A percentile compares a stretch with the other conserved stretches of the same genome.
Evolutionary conservation across 2,113 vertebrate genomes (phyloP).

Genomic region (Eurypyga helias): DNA sequence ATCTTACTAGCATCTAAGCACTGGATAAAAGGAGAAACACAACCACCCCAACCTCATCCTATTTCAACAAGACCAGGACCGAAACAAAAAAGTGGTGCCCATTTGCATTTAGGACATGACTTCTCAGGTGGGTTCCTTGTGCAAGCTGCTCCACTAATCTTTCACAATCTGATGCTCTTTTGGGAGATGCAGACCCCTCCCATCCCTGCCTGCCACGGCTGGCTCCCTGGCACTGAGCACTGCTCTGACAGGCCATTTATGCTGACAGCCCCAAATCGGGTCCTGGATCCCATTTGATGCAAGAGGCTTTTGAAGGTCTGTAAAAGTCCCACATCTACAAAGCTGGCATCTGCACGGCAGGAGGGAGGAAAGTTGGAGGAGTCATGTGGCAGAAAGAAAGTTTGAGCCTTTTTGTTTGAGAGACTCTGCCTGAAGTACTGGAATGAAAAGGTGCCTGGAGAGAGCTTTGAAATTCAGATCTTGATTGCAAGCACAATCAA

Average conservation of each 20-base stretch:
- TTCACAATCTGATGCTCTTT: background rate
- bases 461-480: background rate
- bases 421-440: background rate
- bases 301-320: background rate
- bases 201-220: background rate
- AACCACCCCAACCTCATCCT: background rate
- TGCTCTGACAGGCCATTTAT: background rate
- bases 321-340: background rate
- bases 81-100: accelerated
- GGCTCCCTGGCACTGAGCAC: accelerated
- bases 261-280: background rate
- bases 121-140: background rate
- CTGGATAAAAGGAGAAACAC: background rate
- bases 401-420: background rate
- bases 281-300: background rate
- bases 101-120: accelerated
- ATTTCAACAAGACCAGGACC: accelerated
- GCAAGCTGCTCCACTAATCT: background rate
- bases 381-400: background rate
- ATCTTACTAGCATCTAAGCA: accelerated
- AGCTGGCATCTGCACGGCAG: background rate
- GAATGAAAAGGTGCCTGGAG: background rate
- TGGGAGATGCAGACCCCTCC: background rate
- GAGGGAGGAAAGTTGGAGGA: background rate
- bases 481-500: background rate